Evolutionary conservation across 2,888 invertebrate genomes (phyloP).

Genomic region (Stratiomys singularior): DNA sequence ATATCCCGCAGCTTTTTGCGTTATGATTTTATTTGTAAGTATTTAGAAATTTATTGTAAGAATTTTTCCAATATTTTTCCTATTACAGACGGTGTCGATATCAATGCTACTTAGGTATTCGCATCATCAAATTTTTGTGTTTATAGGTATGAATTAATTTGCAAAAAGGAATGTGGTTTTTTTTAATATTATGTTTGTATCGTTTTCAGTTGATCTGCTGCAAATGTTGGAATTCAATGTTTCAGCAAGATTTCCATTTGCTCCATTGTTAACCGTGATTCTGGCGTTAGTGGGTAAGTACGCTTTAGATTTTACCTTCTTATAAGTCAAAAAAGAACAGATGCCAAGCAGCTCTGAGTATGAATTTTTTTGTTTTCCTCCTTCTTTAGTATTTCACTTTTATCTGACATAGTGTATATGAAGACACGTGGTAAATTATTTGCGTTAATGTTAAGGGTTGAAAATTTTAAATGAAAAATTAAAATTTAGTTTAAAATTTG

Average conservation of each 20-base stretch:
- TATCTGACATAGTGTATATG: too few relatives aligned
- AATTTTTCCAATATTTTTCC: slow-evolving; percentile 59
- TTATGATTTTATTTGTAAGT: slow-evolving; percentile 99
- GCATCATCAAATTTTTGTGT: slow-evolving; percentile 99
- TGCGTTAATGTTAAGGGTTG: too few relatives aligned
- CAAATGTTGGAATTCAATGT: slow-evolving; percentile 98
- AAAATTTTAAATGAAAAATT: too few relatives aligned
- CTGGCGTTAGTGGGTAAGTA: slow-evolving; percentile 96
- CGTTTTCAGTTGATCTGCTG: slow-evolving; percentile 90
- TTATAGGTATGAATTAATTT: slow-evolving; percentile 82
- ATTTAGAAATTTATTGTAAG: not conserved
- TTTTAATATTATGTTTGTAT: not conserved
- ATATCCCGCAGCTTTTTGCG: slow-evolving; percentile 94
- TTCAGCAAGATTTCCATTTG: slow-evolving; percentile 93
- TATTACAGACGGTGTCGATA: slow-evolving; percentile 97
- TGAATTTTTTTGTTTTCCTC: too few relatives aligned
- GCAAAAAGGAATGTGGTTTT: not conserved
- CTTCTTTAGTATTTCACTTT: too few relatives aligned
- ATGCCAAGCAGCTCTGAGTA: too few relatives aligned
- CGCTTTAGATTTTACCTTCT: not conserved
- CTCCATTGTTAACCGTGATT: slow-evolving; percentile 95
- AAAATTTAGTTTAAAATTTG: too few relatives aligned
- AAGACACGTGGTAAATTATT: too few relatives aligned
- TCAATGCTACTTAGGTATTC: slow-evolving; percentile 98
- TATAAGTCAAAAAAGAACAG: too few relatives aligned